Percentiles rank a stretch among this genome's conserved stretches.
Conservation (phyloP, 1,140 invertebrate species). For the Brachionus rotundiformis region DNA sequence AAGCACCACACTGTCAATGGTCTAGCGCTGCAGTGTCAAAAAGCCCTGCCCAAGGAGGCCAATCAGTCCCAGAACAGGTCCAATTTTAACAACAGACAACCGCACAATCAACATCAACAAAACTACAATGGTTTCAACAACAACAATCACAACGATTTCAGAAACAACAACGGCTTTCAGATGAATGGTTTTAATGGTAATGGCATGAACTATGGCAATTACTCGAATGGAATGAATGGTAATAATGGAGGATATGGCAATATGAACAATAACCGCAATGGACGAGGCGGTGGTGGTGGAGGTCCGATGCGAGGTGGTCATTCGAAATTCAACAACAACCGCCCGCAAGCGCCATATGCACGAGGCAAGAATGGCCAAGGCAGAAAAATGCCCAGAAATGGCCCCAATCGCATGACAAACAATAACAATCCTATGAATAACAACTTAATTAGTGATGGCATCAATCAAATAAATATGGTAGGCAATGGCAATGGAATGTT, state of each 20-base stretch:
- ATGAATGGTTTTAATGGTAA: neutral
- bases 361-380: neutral
- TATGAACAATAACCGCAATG: neutral
- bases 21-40: slow-evolving; percentile 66
- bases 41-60: slow-evolving; percentile 64
- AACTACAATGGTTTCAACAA: neutral
- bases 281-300: neutral
- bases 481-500: slow-evolving; percentile 10
- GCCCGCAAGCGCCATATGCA: neutral
- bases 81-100: neutral
- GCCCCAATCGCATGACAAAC: neutral
- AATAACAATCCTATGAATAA: neutral
- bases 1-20: slow-evolving; percentile 64
- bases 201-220: neutral
- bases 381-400: neutral
- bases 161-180: neutral
- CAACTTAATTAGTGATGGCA: neutral
- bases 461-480: slow-evolving; percentile 1
- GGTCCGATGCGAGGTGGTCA: slow-evolving; percentile 6
- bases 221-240: neutral
- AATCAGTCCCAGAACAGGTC: slow-evolving; percentile 55
- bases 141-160: neutral
- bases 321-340: neutral
- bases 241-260: slow-evolving; percentile 67
- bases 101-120: neutral